phyloP scores from a whole-genome alignment of 2,888 invertebrate genomes.

The Microlaimidae sp. region DNA sequence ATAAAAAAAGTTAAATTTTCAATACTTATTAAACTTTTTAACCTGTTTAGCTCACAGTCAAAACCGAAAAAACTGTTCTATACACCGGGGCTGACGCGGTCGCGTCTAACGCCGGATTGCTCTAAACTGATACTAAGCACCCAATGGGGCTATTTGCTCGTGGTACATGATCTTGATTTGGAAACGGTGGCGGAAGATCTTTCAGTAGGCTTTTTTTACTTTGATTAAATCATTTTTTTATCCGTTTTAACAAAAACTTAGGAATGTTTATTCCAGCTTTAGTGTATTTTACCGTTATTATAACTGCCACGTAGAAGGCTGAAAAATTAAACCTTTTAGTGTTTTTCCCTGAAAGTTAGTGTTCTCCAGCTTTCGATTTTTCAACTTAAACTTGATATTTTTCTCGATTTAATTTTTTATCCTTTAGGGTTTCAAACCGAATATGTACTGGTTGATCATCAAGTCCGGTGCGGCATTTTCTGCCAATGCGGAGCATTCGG shows the following conservation, averaged over 20 bases:
- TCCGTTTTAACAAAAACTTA: no score
- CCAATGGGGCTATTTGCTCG: conserved; percentile 68
- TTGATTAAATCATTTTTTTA: no score
- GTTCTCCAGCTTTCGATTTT: conserved; percentile 4
- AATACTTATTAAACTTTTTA: conserved; percentile 1
- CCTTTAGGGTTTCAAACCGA: conserved; percentile 50
- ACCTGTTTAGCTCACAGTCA: not conserved
- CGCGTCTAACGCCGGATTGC: conserved; percentile 65
- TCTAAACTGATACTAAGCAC: conserved; percentile 75
- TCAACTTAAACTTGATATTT: not conserved
- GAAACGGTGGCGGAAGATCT: conserved; percentile 55
- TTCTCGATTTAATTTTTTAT: conserved; percentile 10
- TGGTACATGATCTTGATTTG: conserved; percentile 70
- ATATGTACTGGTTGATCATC: conserved; percentile 72
- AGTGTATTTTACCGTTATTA: no score
- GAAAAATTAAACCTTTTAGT: no score
- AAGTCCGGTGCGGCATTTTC: conserved; percentile 62
- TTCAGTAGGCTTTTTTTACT: no score
- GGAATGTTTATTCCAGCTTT: no score
- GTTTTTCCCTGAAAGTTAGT: no score
- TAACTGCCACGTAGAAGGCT: no score
- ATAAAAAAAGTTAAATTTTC: not conserved
- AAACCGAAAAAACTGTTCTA: conserved; percentile 64
- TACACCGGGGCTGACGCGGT: conserved; percentile 67
- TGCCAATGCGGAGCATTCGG: conserved; percentile 47